Evolutionary conservation across 2,113 vertebrate genomes (phyloP).

Genomic region (Sminthopsis crassicaudata): DNA sequence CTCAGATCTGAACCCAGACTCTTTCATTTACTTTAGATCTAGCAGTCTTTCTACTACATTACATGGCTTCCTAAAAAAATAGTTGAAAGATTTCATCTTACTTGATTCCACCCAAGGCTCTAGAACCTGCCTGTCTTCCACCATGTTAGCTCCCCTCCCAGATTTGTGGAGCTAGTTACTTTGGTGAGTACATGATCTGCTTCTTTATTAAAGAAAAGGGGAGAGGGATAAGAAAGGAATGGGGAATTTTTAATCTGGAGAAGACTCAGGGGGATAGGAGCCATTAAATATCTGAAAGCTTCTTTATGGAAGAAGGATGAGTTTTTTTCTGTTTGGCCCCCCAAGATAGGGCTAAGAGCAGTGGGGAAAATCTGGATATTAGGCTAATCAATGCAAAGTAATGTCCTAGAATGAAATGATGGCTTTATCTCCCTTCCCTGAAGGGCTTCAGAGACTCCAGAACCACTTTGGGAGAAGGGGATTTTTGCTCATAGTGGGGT

Average conservation of each 20-base stretch:
- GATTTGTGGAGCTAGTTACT: too few species aligned
- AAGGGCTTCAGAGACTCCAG: too few species aligned
- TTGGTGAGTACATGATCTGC: too few species aligned
- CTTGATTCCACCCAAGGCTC: too few species aligned
- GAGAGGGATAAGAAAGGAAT: not conserved
- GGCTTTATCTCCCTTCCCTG: too few species aligned
- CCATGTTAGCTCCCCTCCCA: too few species aligned
- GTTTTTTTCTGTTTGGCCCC: not conserved
- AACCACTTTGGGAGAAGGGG: too few species aligned
- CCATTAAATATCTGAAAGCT: not conserved
- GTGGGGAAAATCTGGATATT: not conserved
- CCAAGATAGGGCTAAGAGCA: too few species aligned
- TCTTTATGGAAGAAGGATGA: not conserved
- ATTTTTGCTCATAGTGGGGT: too few species aligned
- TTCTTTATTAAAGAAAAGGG: too few species aligned
- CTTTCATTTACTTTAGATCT: not conserved
- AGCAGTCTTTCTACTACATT: not conserved
- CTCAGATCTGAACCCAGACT: not conserved
- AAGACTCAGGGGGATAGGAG: not conserved
- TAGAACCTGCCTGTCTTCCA: too few species aligned
- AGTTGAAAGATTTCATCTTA: too few species aligned
- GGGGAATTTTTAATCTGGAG: not conserved
- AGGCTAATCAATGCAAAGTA: not conserved
- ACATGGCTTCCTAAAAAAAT: not conserved
- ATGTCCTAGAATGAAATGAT: not conserved